Base-by-base conservation (phyloP, 2,888 invertebrate genomes). In the Eurytoma adleriae region DNA sequence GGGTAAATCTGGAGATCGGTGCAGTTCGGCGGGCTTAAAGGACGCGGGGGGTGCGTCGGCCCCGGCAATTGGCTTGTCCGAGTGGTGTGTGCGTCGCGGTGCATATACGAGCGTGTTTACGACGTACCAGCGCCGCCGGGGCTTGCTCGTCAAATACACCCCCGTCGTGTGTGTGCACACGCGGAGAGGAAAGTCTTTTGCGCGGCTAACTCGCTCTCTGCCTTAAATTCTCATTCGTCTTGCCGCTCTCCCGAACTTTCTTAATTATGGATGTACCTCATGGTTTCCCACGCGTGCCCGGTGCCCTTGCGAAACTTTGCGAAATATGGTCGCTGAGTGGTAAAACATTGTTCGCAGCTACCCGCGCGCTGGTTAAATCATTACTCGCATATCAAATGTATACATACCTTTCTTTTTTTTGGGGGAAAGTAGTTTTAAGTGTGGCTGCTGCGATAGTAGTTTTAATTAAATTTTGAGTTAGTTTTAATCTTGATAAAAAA, bases 81-180 rank as follows among this genome's bases (percentile, higher is more conserved):
- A 30, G 40, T 40, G 64, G 40, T 62, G 40, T 7, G 30, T n/a
- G 48, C 70, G 78, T 56, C 24, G 57, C 20, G 70, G 24, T 57
- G 48, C 20, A n/a, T 7, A 16, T n/a, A 30, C 75, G 78, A 62
- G 73, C 74, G 83, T 84, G 20, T 86, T 84, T 84, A 85, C 77
- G 85, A 83, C 64, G 48, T 61, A 62, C 66, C 79, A 64, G 56
- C 67, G 64, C 57, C 64, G 52, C 57, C 52, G 50, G 75, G 30
- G 73, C 66, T 73, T 57, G 40, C 59, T 18, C 30, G 20, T 75
- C 79, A 69, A 74, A 74, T 74, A 64, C 30, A 50, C 24, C 61
- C 20, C 50, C 59, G 18, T 50, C 27, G 66, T 50, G n/a, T 48
- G 13, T 24, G 24, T 24, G 24, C 24, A 24, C 40, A 10, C 40